These are phyloP conservation scores for Erinaceus europaeus DNA, from an alignment of 2,113 vertebrate species.

Conservation along the genomic window DNA sequence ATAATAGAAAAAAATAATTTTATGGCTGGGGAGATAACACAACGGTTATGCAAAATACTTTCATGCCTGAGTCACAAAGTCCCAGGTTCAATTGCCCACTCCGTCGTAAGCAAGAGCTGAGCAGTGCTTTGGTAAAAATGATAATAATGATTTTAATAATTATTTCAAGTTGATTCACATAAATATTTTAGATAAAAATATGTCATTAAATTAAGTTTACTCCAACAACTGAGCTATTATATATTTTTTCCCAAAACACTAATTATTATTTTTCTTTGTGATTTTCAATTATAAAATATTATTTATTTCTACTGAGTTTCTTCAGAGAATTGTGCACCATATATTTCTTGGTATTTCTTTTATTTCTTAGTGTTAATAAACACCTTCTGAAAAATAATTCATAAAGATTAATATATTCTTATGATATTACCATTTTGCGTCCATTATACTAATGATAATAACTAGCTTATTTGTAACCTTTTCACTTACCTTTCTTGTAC, in stretches of 20 bases:
- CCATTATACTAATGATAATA: neutral
- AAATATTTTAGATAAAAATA: no score
- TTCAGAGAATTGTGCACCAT: neutral
- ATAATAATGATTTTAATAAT: neutral
- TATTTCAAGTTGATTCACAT: neutral
- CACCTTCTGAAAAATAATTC: neutral
- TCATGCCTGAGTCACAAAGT: no score
- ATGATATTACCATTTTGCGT: neutral
- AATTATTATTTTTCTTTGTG: neutral
- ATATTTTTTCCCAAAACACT: neutral
- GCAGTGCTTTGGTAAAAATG: no score
- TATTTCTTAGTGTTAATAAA: neutral
- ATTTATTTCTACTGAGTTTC: neutral
- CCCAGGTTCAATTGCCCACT: no score
- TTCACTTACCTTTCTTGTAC: neutral
- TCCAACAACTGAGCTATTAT: no score
- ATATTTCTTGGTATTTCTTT: neutral
- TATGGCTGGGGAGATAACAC: no score
- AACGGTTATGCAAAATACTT: no score
- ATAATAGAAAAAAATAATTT: no score
- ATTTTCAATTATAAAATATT: neutral
- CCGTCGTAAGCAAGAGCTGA: no score
- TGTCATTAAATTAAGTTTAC: no score
- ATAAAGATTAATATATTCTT: neutral
- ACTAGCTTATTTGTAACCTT: neutral